A percentile compares a stretch with the other conserved stretches of the same genome.
Conservation (phyloP, 2,888 invertebrate genomes). For the Oscheius onirici region DNA sequence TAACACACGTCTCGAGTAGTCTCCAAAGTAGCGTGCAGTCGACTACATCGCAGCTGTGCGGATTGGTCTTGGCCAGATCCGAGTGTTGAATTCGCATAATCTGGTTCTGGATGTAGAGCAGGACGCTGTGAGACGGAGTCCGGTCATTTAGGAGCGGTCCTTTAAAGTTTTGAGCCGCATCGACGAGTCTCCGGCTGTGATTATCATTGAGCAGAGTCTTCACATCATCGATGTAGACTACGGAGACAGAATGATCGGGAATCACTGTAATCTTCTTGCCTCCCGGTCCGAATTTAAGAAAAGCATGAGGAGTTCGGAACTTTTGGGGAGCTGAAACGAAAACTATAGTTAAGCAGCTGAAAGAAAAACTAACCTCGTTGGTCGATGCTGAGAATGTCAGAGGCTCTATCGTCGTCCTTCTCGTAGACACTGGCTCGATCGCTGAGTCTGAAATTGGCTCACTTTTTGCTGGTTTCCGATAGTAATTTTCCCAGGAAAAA, state of each 20-base stretch:
- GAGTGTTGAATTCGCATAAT: constrained; percentile 52
- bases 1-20: constrained; percentile 66
- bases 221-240: constrained; percentile 41
- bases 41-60: constrained; percentile 44
- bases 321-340: constrained; percentile 40
- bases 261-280: constrained; percentile 43
- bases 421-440: constrained; percentile 51
- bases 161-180: constrained; percentile 44
- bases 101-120: constrained; percentile 65
- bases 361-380: background rate
- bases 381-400: constrained; percentile 37
- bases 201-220: constrained; percentile 37
- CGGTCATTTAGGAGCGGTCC: constrained; percentile 48
- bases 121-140: constrained; percentile 51
- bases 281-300: constrained; percentile 43
- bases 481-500: background rate
- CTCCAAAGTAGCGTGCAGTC: constrained; percentile 68
- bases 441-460: constrained; percentile 45
- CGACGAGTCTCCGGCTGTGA: constrained; percentile 36
- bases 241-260: constrained; percentile 43
- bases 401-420: constrained; percentile 36
- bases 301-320: constrained; percentile 42
- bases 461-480: background rate
- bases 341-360: background rate
- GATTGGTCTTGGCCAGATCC: constrained; percentile 36